These are phyloP conservation scores for Vanessa atalanta DNA, from an alignment of 1,140 invertebrate species.

Conservation along the genomic window DNA sequence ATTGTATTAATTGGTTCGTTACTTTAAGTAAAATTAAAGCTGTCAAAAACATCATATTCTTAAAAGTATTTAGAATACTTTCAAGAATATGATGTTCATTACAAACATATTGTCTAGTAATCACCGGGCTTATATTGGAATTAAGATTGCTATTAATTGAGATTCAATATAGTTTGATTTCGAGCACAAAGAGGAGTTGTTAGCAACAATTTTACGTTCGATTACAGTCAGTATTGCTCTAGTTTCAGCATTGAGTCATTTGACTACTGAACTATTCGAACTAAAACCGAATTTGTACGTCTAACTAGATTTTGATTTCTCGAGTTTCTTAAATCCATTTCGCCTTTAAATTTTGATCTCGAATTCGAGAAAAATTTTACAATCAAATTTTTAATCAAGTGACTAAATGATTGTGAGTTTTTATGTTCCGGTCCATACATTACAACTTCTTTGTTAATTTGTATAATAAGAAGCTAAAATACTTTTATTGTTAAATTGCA, in stretches of 20 bases:
- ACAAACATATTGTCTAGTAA: background rate
- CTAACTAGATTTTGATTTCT: conserved; percentile 2
- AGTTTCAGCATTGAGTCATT: conserved; percentile 18
- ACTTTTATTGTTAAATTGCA: background rate
- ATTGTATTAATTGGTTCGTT: too few species aligned
- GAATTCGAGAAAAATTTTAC: background rate
- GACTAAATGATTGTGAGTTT: too few species aligned
- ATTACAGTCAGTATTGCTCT: conserved; percentile 12
- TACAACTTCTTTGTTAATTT: background rate
- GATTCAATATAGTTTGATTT: conserved; percentile 2
- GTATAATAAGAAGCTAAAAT: background rate
- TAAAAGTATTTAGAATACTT: too few species aligned
- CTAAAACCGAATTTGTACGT: conserved; percentile 3
- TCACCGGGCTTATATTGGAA: background rate
- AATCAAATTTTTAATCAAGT: background rate
- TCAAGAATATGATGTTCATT: too few species aligned
- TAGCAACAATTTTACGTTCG: conserved; percentile 18
- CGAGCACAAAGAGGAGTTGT: conserved; percentile 1
- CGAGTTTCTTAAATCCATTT: background rate
- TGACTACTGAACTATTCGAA: conserved; percentile 6
- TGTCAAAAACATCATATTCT: too few species aligned
- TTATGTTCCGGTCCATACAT: background rate
- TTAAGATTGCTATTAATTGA: conserved; percentile 8
- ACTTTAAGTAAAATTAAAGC: too few species aligned
- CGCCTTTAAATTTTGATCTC: background rate